Evolutionary conservation across 2,113 vertebrate species (phyloP), one percentile per base, ranked within the genome.

Genomic region (Meriones unguiculatus): DNA sequence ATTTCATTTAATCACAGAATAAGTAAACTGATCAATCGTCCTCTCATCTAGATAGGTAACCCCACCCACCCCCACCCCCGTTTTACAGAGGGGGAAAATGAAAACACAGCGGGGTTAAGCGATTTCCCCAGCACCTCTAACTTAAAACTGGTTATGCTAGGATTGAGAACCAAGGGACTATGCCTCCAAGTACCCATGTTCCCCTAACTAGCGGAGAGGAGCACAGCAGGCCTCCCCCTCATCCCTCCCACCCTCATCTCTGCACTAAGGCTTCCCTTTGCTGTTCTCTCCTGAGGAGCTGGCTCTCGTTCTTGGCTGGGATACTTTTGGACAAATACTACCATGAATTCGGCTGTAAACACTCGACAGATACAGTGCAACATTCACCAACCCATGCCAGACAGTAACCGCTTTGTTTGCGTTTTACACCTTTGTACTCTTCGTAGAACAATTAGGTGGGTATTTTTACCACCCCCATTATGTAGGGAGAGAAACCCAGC

Each of bases 51-150:
- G 14, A 62, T 62, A 95, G 12, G 0, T 80, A 54, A 78, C 20
- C 6, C 65, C 38, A 13, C 38, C 4, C 46, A n/a, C n/a, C n/a
- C n/a, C 28, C 38, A 46, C 41, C 46, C 28, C 38, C 25, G 4
- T 95, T 93, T 90, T 95, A 75, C 67, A 69, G 54, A 85, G 24
- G 46, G 86, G 20, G 62, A 90, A 46, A 35, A 32, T 69, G 46
- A 11, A 89, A 89, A 7, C 70, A 85, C 52, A 62, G 78, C 8
- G 15, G 11, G 22, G 22, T 28, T 86, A 81, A 57, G 8, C 24
- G 41, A 70, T 65, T 89, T 87, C 12, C 13, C 64, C 28, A 50
- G 69, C 25, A n/a, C 41, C 69, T 17, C 35, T 50, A 35, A 38
- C 28, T 73, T 30, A 62, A 14, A 62, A 8, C 59, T 46, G 24